Conservation (phyloP, 2,888 invertebrate genomes). For the Drosophila paranaensis region DNA sequence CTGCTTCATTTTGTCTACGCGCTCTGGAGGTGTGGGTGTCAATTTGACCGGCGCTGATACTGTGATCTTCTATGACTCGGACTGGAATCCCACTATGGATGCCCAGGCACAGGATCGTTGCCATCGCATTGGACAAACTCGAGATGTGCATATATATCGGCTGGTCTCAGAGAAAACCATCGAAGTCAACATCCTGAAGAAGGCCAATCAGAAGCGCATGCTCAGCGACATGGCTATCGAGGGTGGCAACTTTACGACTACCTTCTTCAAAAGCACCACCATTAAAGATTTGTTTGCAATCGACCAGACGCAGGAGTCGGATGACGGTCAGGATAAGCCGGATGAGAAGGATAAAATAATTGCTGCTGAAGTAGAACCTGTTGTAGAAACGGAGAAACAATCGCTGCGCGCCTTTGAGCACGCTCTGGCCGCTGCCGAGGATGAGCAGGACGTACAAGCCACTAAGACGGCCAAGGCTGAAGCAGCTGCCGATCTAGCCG, state of each 20-base stretch:
- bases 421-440: constrained; percentile 96
- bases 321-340: constrained; percentile 77
- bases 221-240: constrained; percentile 99
- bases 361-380: constrained; percentile 52
- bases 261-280: constrained; percentile 96
- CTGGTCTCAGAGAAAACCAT: constrained; percentile 98
- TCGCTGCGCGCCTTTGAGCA: constrained; percentile 90
- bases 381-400: constrained; percentile 86
- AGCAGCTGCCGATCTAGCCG: constrained; percentile 94
- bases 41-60: constrained; percentile 99
- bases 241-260: constrained; percentile 99
- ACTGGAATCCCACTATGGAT: constrained; percentile 99
- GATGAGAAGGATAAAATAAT: constrained; percentile 69
- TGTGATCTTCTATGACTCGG: constrained; percentile 99
- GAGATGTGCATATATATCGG: constrained; percentile 99
- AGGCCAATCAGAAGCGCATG: constrained; percentile 98
- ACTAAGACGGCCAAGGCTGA: constrained; percentile 95
- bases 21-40: constrained; percentile 98
- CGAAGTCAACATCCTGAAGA: constrained; percentile 99
- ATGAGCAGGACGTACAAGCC: constrained; percentile 97
- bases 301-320: constrained; percentile 85
- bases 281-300: constrained; percentile 96
- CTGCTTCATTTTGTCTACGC: constrained; percentile 98
- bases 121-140: constrained; percentile 99
- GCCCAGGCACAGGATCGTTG: constrained; percentile 98